Evolutionary conservation across 2,113 vertebrate species (phyloP).

Genomic region (Geococcyx californianus): DNA sequence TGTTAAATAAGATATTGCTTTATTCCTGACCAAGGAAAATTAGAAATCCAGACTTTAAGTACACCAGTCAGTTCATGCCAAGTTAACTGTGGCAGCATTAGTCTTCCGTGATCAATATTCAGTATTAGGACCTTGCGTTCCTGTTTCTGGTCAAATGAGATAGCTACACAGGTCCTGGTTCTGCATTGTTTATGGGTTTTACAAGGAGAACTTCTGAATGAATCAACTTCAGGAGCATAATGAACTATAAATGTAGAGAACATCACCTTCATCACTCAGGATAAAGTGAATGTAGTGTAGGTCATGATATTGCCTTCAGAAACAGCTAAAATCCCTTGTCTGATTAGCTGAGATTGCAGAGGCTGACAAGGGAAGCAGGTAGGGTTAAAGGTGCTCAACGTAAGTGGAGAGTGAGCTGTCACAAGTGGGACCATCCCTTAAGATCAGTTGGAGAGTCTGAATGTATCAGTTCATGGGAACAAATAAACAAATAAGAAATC

Average conservation of each 20-base stretch:
- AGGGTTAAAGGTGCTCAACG: neutral
- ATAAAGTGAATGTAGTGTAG: neutral
- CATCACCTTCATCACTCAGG: neutral
- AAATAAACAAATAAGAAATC: neutral
- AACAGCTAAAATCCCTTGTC: neutral
- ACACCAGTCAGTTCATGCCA: neutral
- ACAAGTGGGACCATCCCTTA: neutral
- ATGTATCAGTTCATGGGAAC: neutral
- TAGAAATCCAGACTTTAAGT: neutral
- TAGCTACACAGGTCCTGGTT: neutral
- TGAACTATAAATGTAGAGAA: neutral
- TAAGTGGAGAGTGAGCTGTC: neutral
- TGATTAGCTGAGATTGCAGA: slow-evolving; percentile 4
- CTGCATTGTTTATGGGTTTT: neutral
- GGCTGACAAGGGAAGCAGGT: neutral
- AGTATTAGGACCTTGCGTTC: neutral
- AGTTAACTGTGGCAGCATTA: neutral
- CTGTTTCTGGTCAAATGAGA: neutral
- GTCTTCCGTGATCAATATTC: neutral
- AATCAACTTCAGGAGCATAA: neutral
- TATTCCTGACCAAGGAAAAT: neutral
- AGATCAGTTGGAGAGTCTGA: neutral
- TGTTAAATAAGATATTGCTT: neutral
- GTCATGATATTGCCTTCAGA: neutral
- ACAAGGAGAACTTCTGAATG: neutral